phyloP scores from a whole-genome alignment of 1,140 invertebrate genomes.

The Zaprionus davidi region DNA sequence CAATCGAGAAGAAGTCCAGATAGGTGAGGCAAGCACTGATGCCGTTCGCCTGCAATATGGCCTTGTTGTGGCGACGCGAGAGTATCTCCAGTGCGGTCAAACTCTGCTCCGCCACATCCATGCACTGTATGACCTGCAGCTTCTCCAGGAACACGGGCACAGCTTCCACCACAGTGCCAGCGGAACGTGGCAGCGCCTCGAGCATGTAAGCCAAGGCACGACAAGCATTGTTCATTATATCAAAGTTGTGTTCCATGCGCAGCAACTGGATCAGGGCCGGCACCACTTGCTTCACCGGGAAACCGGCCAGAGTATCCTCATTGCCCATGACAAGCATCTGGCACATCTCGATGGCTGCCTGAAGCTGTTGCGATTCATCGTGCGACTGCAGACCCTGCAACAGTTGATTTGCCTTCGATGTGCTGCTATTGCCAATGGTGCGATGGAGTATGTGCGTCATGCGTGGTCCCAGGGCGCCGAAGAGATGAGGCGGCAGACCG shows the following conservation, averaged over 20 bases:
- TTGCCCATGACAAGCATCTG: conserved; percentile 99
- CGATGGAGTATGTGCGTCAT: conserved; percentile 98
- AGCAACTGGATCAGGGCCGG: conserved; percentile 95
- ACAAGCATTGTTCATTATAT: conserved; percentile 99
- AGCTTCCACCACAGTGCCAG: conserved; percentile 97
- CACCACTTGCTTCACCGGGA: conserved; percentile 98
- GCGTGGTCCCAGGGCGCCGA: conserved; percentile 96
- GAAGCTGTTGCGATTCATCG: conserved; percentile 98
- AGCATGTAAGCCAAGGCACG: conserved; percentile 99
- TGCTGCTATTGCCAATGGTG: conserved; percentile 94
- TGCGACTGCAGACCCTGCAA: conserved; percentile 96
- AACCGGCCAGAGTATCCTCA: conserved; percentile 98
- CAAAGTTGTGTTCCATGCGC: conserved; percentile 98
- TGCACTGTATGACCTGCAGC: conserved; percentile 98
- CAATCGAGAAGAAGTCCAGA: conserved; percentile 98
- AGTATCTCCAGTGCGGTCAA: conserved; percentile 98
- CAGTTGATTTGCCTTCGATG: conserved; percentile 96
- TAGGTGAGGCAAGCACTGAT: conserved; percentile 97
- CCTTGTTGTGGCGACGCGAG: conserved; percentile 97
- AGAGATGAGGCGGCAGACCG: conserved; percentile 97
- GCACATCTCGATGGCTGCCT: conserved; percentile 99
- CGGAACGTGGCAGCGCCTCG: conserved; percentile 98
- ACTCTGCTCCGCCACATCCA: conserved; percentile 99
- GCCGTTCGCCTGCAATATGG: conserved; percentile 96
- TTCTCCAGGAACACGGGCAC: conserved; percentile 98